Conservation (phyloP, 2,113 vertebrate species). For the Scytalopus superciliaris region DNA sequence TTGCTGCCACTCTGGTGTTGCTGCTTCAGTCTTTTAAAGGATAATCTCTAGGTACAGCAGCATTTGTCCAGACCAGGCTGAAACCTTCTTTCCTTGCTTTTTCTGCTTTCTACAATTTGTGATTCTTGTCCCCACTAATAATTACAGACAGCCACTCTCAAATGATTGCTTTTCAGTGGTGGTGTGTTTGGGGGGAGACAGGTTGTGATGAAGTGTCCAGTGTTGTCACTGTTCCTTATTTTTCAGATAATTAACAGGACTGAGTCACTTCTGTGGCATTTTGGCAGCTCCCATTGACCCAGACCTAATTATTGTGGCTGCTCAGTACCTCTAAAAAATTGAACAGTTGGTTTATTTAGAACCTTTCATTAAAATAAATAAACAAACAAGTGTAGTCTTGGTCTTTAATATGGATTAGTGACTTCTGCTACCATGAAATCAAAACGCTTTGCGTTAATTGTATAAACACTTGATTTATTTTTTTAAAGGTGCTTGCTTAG, state of each 20-base stretch:
- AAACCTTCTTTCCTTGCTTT: neutral
- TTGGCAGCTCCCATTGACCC: constrained; percentile 8
- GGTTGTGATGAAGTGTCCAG: neutral
- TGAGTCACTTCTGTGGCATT: neutral
- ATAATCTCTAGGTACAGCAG: neutral
- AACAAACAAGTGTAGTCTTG: neutral
- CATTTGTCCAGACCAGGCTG: neutral
- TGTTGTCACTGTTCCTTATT: neutral
- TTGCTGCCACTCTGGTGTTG: neutral
- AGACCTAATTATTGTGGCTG: constrained; percentile 5
- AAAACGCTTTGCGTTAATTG: neutral
- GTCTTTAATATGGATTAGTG: constrained; percentile 6
- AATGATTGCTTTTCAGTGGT: neutral
- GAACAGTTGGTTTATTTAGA: neutral
- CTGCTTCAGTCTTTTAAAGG: neutral
- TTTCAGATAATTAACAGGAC: constrained; percentile 19
- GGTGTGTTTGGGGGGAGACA: neutral
- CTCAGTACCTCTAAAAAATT: constrained; percentile 5
- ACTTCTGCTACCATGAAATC: neutral
- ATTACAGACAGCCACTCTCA: neutral
- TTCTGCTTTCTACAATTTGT: neutral
- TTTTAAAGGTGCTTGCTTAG: neutral
- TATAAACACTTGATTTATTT: neutral
- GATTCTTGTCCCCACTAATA: neutral
- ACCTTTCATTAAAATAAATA: constrained; percentile 4